Base-by-base conservation (phyloP, 2,888 invertebrate species). In the Rambutsinella grinnellia region DNA sequence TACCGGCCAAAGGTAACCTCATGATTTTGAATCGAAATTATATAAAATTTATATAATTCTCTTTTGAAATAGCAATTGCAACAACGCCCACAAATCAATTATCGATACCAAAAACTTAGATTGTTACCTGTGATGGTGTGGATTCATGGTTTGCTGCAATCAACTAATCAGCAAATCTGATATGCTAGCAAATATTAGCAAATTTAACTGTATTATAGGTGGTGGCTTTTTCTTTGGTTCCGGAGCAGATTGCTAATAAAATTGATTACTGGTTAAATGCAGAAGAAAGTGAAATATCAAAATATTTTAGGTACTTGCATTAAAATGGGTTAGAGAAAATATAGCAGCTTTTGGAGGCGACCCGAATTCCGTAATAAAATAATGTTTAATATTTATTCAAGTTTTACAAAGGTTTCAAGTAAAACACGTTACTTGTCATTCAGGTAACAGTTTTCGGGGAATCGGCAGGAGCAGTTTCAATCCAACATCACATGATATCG, bases 71-170 rank as follows among this genome's bases (percentile, higher is more conserved):
- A n/a, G n/a, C n/a, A n/a, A n/a, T n/a, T n/a, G n/a, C n/a, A n/a
- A n/a, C n/a, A n/a, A n/a, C n/a, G n/a, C n/a, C n/a, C n/a, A n/a
- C n/a, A n/a, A n/a, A n/a, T n/a, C n/a, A n/a, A n/a, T n/a, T n/a
- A n/a, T n/a, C n/a, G n/a, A n/a, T n/a, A n/a, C n/a, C n/a, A n/a
- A n/a, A n/a, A n/a, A n/a, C n/a, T n/a, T n/a, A n/a, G n/a, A n/a
- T n/a, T n/a, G 2, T 44, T 81, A 1, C 79, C 79, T 23, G 81
- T 82, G 0, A 79, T 82, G 67, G 80, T 82, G 15, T n/a, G n/a
- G n/a, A n/a, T n/a, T n/a, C n/a, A n/a, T n/a, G n/a, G n/a, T n/a
- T n/a, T n/a, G n/a, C n/a, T n/a, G n/a, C n/a, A n/a, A n/a, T n/a
- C n/a, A n/a, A n/a, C n/a, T n/a, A n/a, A n/a, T n/a, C n/a, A n/a